Percentiles rank a stretch among this genome's conserved stretches.
phyloP scores from a whole-genome alignment of 2,113 vertebrate species.

The Echinops telfairi region DNA sequence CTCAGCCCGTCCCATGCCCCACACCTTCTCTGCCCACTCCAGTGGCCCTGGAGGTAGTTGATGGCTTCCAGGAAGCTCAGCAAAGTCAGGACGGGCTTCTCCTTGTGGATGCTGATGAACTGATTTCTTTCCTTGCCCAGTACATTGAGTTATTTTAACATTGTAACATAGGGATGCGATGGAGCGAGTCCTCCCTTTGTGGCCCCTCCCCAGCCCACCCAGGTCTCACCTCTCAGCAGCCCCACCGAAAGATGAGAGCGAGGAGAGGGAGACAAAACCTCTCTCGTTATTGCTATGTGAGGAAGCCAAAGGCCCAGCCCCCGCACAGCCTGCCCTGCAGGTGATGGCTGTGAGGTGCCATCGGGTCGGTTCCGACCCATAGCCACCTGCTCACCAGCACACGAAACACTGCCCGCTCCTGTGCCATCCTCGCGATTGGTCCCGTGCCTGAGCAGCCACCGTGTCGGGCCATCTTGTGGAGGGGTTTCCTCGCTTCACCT shows the following conservation, averaged over 20 bases:
- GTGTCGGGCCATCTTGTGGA: too few relatives aligned
- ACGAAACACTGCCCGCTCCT: too few relatives aligned
- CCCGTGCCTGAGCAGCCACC: too few relatives aligned
- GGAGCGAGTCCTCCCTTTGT: neutral
- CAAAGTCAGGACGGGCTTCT: neutral
- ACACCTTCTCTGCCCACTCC: neutral
- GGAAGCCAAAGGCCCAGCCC: neutral
- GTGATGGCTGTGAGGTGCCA: neutral
- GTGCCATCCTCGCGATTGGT: too few relatives aligned
- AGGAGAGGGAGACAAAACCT: neutral
- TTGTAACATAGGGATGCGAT: neutral
- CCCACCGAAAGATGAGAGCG: too few relatives aligned
- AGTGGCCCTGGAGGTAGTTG: neutral
- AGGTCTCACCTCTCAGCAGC: neutral
- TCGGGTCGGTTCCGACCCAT: too few relatives aligned
- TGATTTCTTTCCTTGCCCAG: neutral
- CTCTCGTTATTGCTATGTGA: neutral
- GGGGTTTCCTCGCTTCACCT: too few relatives aligned
- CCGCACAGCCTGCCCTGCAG: accelerated
- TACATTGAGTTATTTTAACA: neutral
- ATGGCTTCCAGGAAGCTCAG: neutral
- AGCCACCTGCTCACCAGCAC: too few relatives aligned
- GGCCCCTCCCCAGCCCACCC: neutral
- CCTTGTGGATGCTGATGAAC: neutral
- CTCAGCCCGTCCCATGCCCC: neutral